phyloP scores from a whole-genome alignment of 2,888 invertebrate species.

The Chrysodeixis includens region DNA sequence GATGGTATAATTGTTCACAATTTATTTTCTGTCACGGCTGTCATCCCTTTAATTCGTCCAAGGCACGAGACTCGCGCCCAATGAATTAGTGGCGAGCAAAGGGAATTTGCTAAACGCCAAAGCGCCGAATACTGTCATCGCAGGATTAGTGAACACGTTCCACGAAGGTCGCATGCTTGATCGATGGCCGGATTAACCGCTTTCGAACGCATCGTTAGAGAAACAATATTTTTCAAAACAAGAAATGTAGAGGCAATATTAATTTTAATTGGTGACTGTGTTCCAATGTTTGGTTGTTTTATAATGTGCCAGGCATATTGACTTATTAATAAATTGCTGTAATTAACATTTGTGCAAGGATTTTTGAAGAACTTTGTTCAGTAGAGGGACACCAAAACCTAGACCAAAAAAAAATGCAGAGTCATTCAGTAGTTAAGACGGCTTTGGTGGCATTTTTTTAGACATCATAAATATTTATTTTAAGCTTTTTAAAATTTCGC shows the following conservation, averaged over 20 bases:
- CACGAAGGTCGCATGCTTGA: constrained; percentile 78
- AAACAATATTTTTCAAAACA: constrained; percentile 40
- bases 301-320: not conserved
- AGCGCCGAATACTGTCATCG: constrained; percentile 69
- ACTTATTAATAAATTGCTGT: too few relatives aligned
- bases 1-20: constrained; percentile 80
- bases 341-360: too few relatives aligned
- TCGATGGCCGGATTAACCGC: constrained; percentile 73
- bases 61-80: constrained; percentile 64
- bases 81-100: constrained; percentile 61
- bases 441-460: not conserved
- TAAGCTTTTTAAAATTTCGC: constrained; percentile 22
- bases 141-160: constrained; percentile 82
- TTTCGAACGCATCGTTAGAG: constrained; percentile 47
- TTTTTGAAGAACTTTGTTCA: too few relatives aligned
- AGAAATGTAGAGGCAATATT: constrained; percentile 20
- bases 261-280: not conserved
- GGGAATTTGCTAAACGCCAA: constrained; percentile 66
- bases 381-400: too few relatives aligned
- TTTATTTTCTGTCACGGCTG: constrained; percentile 83
- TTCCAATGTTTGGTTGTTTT: not conserved
- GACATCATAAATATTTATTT: not conserved
- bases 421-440: not conserved
- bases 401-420: not conserved
- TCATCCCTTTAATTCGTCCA: constrained; percentile 80